Conservation (phyloP, 2,888 invertebrate species). For the Leptopilina myrica region DNA sequence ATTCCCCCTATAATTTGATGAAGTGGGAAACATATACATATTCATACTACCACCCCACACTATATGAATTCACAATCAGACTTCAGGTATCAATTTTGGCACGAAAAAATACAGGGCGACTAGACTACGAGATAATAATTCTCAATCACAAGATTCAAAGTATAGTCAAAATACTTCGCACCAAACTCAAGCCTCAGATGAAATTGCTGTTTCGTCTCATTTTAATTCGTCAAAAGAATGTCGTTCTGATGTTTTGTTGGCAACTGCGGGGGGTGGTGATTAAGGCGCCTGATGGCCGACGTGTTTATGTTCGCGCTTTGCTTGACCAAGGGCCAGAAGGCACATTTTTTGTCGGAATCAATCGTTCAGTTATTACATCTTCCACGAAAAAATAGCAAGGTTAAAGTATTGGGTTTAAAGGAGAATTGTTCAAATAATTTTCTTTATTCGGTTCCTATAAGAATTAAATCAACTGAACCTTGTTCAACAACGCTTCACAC, state of each 20-base stretch:
- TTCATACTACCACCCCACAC: too few species aligned
- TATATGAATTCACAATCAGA: too few species aligned
- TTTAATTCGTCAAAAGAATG: neutral
- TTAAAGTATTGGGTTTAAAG: slow-evolving; percentile 24
- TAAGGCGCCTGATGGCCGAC: slow-evolving; percentile 6
- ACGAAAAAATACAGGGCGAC: too few species aligned
- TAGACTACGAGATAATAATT: neutral
- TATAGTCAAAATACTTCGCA: too few species aligned
- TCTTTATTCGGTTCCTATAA: slow-evolving; percentile 7
- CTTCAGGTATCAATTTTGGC: too few species aligned
- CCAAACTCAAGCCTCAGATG: neutral
- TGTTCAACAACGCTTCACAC: neutral
- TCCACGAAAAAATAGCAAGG: slow-evolving; percentile 4
- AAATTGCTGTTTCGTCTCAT: neutral
- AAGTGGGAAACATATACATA: too few species aligned
- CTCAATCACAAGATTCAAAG: neutral
- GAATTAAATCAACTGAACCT: neutral
- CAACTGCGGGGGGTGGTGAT: slow-evolving; percentile 27
- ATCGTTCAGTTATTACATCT: slow-evolving; percentile 38
- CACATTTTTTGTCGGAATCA: slow-evolving; percentile 41
- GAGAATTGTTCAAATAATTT: neutral
- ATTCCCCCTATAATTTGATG: too few species aligned
- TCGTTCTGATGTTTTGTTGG: slow-evolving; percentile 23
- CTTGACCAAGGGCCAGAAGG: slow-evolving; percentile 45
- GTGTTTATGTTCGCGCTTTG: slow-evolving; percentile 37